These are phyloP conservation scores for Atherinomorus stipes DNA, from an alignment of 2,113 vertebrate genomes.

Conservation along the genomic window DNA sequence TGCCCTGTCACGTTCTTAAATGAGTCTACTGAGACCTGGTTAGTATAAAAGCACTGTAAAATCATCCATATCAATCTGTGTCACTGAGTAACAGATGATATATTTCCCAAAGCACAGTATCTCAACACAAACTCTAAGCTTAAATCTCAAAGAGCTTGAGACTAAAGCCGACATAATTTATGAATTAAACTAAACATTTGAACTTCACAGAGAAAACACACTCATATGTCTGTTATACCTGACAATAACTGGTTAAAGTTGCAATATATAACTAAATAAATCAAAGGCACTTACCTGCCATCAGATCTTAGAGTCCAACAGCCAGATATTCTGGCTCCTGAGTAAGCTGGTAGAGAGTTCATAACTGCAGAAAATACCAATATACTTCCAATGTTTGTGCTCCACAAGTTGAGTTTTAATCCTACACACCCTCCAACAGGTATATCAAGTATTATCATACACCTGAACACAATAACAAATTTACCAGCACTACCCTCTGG, in stretches of 20 bases:
- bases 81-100: conserved; percentile 7
- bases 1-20: background rate
- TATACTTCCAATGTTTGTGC: conserved; percentile 33
- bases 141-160: background rate
- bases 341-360: conserved; percentile 87
- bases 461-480: conserved; percentile 25
- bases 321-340: conserved; percentile 92
- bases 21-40: background rate
- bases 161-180: background rate
- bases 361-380: conserved; percentile 73
- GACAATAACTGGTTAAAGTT: background rate
- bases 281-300: conserved; percentile 86
- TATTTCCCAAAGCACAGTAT: conserved; percentile 13
- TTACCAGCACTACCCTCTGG: conserved; percentile 55
- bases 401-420: conserved; percentile 51
- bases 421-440: conserved; percentile 31
- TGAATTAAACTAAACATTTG: background rate
- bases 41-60: background rate
- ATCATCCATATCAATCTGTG: background rate
- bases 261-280: conserved; percentile 23
- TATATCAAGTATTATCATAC: conserved; percentile 13
- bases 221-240: background rate
- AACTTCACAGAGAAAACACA: background rate
- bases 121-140: background rate
- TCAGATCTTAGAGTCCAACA: conserved; percentile 90